phyloP scores from a whole-genome alignment of 2,113 vertebrate genomes.

The Coturnix japonica region DNA sequence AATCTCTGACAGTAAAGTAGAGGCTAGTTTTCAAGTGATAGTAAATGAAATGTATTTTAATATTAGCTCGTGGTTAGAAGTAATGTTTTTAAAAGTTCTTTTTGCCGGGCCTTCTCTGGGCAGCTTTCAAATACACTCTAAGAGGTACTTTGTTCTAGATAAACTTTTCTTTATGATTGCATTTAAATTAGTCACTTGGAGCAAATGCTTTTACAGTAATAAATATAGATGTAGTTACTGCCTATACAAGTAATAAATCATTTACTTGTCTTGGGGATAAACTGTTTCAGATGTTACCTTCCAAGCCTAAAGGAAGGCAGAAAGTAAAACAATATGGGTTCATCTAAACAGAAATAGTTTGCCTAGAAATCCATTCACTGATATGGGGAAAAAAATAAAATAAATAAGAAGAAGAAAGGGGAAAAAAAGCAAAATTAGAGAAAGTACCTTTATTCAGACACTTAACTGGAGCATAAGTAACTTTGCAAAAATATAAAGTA shows the following conservation, averaged over 20 bases:
- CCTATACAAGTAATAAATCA: not conserved
- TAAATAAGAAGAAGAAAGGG: not conserved
- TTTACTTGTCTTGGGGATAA: not conserved
- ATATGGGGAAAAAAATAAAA: not conserved
- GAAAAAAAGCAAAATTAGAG: not conserved
- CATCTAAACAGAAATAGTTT: not conserved
- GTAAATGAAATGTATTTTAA: slow-evolving; percentile 4
- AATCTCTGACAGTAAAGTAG: not conserved
- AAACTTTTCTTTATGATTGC: not conserved
- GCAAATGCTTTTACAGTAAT: not conserved
- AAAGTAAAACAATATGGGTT: not conserved
- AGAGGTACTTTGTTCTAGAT: not conserved
- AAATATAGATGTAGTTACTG: not conserved
- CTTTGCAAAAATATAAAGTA: not conserved
- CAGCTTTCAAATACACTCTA: slow-evolving; percentile 16
- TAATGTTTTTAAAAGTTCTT: not conserved
- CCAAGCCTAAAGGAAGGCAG: not conserved
- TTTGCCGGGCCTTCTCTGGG: not conserved
- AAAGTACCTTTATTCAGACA: not conserved
- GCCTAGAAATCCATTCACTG: not conserved
- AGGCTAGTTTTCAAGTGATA: not conserved
- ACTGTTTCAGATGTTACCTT: not conserved
- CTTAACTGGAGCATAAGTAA: not conserved
- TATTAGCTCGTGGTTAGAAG: not conserved
- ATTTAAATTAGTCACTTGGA: not conserved